These are phyloP conservation scores for Zapus hudsonius DNA, from an alignment of 2,113 vertebrate species.

Conservation along the genomic window DNA sequence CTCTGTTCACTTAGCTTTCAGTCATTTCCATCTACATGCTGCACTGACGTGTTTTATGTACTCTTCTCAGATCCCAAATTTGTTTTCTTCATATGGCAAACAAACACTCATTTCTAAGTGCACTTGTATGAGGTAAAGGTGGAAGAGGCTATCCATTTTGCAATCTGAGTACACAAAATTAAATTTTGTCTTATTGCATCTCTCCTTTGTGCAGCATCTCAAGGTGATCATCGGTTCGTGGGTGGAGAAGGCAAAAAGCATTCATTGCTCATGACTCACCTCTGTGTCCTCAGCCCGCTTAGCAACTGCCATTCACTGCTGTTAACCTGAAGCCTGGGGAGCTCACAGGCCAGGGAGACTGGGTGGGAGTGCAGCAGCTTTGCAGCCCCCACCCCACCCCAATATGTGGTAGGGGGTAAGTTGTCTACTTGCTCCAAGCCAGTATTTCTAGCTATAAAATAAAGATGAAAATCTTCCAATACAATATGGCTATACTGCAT, in stretches of 20 bases:
- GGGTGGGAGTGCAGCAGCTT: neutral
- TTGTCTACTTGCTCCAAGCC: neutral
- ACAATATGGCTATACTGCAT: neutral
- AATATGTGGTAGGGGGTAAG: neutral
- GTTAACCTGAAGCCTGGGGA: neutral
- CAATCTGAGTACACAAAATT: constrained; percentile 55
- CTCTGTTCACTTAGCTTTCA: neutral
- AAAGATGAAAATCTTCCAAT: neutral
- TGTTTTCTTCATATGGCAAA: neutral
- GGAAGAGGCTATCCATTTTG: neutral
- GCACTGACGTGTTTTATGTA: neutral
- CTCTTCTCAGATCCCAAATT: neutral
- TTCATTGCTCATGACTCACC: neutral
- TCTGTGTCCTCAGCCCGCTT: neutral
- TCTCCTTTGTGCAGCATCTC: constrained; percentile 18
- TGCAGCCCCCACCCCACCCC: neutral
- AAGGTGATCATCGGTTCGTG: constrained; percentile 45
- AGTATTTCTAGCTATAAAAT: constrained; percentile 1
- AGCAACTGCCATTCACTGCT: neutral
- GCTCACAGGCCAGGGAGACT: neutral
- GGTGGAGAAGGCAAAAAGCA: neutral
- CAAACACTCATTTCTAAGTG: neutral
- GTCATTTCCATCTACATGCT: neutral
- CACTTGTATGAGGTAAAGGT: neutral
- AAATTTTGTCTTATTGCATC: constrained; percentile 10